These are phyloP conservation scores for Drosophila subquinaria DNA, from an alignment of 2,888 invertebrate genomes.

Conservation along the genomic window DNA sequence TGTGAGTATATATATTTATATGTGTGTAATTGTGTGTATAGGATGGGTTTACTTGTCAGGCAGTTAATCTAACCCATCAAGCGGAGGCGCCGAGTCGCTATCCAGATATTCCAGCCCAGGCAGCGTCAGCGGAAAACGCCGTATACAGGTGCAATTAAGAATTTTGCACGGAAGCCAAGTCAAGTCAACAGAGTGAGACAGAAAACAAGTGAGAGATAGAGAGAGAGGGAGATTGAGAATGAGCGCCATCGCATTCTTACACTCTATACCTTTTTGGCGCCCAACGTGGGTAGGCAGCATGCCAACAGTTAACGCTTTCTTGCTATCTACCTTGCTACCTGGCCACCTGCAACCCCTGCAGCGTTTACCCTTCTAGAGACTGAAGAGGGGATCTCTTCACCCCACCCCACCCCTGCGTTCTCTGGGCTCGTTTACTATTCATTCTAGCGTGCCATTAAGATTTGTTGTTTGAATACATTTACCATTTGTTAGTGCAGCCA, in stretches of 20 bases:
- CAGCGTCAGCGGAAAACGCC: constrained; percentile 77
- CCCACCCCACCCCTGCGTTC: not conserved
- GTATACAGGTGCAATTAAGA: constrained; percentile 82
- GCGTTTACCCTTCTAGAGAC: constrained; percentile 35
- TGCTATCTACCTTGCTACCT: constrained; percentile 40
- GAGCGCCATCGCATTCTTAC: not conserved
- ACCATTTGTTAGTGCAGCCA: constrained; percentile 77
- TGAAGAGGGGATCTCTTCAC: not conserved
- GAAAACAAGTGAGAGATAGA: constrained; percentile 1
- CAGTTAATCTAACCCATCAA: constrained; percentile 83
- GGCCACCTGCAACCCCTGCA: constrained; percentile 31
- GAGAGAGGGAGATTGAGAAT: not conserved
- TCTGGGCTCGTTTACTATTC: constrained; percentile 76
- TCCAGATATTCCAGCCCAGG: constrained; percentile 71
- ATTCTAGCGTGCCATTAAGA: constrained; percentile 82
- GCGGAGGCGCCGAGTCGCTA: constrained; percentile 61
- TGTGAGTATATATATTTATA: constrained; percentile 34
- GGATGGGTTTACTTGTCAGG: constrained; percentile 81
- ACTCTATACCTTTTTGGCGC: constrained; percentile 1
- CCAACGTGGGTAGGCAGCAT: constrained; percentile 41
- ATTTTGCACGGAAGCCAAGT: constrained; percentile 81
- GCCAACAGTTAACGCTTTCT: constrained; percentile 49
- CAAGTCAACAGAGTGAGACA: constrained; percentile 57
- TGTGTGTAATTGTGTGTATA: constrained; percentile 43
- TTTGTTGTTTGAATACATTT: constrained; percentile 81